These are phyloP conservation scores for Eurosta solidaginis DNA, from an alignment of 1,140 invertebrate genomes.

Conservation along the genomic window DNA sequence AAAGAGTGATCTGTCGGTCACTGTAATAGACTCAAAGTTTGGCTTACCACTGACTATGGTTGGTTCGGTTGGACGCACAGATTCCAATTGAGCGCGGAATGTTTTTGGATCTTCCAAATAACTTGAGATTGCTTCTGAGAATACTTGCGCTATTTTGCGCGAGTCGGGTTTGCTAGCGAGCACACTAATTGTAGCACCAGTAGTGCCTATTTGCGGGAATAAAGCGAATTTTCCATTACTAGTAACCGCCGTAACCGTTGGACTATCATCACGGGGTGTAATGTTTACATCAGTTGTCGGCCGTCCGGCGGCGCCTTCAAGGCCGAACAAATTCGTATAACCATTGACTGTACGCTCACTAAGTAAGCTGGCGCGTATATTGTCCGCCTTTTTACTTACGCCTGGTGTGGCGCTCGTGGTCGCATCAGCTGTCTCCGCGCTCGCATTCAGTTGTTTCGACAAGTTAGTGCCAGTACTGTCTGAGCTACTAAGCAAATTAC, in stretches of 20 bases:
- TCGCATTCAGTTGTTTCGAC: conserved; percentile 46
- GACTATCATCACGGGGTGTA: conserved; percentile 33
- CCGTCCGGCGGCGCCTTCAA: conserved; percentile 37
- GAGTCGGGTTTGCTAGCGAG: conserved; percentile 68
- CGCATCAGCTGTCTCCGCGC: conserved; percentile 43
- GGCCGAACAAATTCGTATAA: conserved; percentile 65
- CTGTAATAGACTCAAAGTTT: conserved; percentile 47
- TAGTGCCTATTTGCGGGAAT: conserved; percentile 56
- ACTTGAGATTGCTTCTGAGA: conserved; percentile 78
- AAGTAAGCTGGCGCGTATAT: conserved; percentile 62
- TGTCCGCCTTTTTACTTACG: conserved; percentile 51
- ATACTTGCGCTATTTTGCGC: conserved; percentile 78
- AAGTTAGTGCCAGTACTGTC: neutral
- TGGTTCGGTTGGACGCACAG: conserved; percentile 77
- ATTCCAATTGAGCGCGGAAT: conserved; percentile 73
- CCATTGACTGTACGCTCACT: conserved; percentile 66
- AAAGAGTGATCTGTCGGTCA: conserved; percentile 46
- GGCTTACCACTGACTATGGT: neutral
- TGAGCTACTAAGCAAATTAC: neutral
- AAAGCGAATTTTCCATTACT: neutral
- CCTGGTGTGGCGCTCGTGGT: conserved; percentile 44
- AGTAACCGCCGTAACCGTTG: conserved; percentile 21
- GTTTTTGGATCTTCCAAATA: conserved; percentile 80
- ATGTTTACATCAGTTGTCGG: neutral
- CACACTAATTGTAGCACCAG: conserved; percentile 44